Conservation (phyloP, 2,888 invertebrate species). For the Iselma pallidipennis region DNA sequence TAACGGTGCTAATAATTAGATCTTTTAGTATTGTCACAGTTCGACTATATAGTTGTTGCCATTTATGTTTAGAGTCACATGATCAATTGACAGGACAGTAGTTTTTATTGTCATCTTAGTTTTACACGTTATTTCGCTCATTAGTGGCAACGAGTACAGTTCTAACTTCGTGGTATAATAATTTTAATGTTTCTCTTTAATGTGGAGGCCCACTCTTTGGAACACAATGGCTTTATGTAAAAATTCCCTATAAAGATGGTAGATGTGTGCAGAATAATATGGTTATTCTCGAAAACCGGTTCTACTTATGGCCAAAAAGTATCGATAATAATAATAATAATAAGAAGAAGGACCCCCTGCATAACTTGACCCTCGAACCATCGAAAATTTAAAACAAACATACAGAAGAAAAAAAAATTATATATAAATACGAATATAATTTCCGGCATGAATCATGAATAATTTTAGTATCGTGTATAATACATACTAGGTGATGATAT, state of each 20-base stretch:
- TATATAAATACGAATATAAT: not conserved
- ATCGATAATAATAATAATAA: not conserved
- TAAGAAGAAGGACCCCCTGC: not conserved
- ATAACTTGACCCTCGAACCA: not conserved
- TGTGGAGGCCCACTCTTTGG: not conserved
- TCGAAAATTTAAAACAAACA: not conserved
- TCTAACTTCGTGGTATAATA: no score
- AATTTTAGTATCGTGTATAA: no score
- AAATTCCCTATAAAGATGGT: not conserved
- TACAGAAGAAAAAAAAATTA: not conserved
- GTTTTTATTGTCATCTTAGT: no score
- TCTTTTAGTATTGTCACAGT: not conserved
- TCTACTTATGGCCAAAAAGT: not conserved
- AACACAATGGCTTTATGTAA: not conserved
- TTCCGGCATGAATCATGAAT: not conserved
- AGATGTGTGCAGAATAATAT: not conserved
- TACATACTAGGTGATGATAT: no score
- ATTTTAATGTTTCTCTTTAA: not conserved
- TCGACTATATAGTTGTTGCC: no score
- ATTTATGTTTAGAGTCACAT: no score
- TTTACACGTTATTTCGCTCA: no score
- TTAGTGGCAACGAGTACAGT: no score
- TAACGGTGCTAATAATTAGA: not conserved
- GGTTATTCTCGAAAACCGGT: not conserved
- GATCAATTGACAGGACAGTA: no score